Evolutionary conservation across 2,113 vertebrate genomes (phyloP).

Genomic region (Engraulis encrasicolus): DNA sequence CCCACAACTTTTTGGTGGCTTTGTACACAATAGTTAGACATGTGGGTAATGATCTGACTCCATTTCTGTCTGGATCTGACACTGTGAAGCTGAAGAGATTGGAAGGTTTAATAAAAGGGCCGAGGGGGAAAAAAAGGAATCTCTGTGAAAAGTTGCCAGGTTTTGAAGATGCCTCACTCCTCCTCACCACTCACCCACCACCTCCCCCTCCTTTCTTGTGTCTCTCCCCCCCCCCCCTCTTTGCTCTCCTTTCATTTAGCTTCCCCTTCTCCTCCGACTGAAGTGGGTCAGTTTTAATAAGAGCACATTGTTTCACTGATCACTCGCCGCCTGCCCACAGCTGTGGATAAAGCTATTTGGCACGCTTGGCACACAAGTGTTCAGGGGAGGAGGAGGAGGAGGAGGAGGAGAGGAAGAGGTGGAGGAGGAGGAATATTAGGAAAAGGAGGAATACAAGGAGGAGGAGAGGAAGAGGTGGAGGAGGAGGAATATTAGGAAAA

Average conservation of each 20-base stretch:
- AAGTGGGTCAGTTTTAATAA: slow-evolving; percentile 64
- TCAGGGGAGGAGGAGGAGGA: slow-evolving; percentile 49
- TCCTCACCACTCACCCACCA: background rate
- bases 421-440: slow-evolving; percentile 44
- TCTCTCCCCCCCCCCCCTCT: background rate
- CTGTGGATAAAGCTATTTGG: slow-evolving; percentile 74
- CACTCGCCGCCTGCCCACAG: slow-evolving; percentile 69
- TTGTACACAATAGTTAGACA: background rate
- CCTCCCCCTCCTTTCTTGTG: slow-evolving; percentile 17
- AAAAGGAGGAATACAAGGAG: too few relatives aligned
- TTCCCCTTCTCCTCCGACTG: slow-evolving; percentile 34
- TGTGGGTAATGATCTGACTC: background rate
- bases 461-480: slow-evolving; percentile 9
- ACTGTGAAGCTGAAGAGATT: background rate
- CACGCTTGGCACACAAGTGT: slow-evolving; percentile 65
- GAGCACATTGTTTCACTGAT: slow-evolving; percentile 69
- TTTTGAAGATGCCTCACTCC: slow-evolving; percentile 31
- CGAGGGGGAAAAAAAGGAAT: too few relatives aligned
- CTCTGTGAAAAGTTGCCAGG: slow-evolving; percentile 34
- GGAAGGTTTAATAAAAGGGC: slow-evolving; percentile 8
- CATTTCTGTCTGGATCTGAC: background rate
- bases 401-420: background rate
- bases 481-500: slow-evolving; percentile 41
- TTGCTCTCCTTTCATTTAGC: slow-evolving; percentile 20
- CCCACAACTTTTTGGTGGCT: background rate